Evolutionary conservation across 2,888 invertebrate genomes (phyloP).

Genomic region (Ischnura elegans): DNA sequence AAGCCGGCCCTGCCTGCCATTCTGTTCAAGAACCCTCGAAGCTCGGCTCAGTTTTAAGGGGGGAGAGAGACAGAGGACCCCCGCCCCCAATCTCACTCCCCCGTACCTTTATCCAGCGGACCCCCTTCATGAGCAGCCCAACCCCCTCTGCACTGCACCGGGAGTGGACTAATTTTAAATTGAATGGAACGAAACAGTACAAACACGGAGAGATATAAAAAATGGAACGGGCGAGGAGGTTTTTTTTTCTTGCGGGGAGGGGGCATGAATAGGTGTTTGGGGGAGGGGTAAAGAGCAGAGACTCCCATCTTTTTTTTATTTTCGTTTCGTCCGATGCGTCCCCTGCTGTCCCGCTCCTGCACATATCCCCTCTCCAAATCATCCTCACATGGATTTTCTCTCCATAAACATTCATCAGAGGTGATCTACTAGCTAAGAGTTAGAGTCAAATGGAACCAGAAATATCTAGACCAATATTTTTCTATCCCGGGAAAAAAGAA

Average conservation of each 20-base stretch:
- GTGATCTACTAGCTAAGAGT: too few relatives aligned
- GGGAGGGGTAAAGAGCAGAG: background rate
- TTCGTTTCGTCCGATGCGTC: background rate
- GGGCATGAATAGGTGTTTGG: background rate
- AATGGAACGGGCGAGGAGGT: conserved; percentile 21
- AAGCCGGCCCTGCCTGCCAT: background rate
- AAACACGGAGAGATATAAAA: conserved; percentile 46
- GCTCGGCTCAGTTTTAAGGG: background rate
- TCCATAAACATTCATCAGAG: too few relatives aligned
- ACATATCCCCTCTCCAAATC: background rate
- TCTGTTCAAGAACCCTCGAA: background rate
- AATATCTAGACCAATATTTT: too few relatives aligned
- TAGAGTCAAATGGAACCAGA: too few relatives aligned
- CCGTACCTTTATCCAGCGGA: too few relatives aligned
- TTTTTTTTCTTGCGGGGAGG: background rate
- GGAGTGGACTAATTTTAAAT: conserved; percentile 65
- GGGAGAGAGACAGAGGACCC: background rate
- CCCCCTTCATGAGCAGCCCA: background rate
- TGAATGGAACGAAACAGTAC: conserved; percentile 63
- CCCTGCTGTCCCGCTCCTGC: background rate
- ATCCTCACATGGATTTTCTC: background rate
- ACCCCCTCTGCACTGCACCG: background rate
- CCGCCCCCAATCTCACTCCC: too few relatives aligned
- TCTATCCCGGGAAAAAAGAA: too few relatives aligned
- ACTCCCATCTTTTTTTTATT: background rate